Conservation (phyloP, 2,113 vertebrate species). For the Notothenia coriiceps region DNA sequence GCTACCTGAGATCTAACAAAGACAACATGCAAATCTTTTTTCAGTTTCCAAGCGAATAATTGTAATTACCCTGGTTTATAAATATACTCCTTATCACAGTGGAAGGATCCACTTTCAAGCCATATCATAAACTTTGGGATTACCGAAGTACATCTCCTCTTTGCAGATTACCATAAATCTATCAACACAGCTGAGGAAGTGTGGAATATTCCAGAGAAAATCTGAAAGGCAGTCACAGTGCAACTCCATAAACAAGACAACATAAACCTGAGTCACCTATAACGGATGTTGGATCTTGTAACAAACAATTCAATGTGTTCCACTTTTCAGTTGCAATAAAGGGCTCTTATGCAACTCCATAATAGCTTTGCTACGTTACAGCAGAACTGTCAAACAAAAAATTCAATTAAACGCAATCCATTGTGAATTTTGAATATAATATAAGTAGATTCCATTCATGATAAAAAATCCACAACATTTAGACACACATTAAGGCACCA, state of each 20-base stretch:
- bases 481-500: background rate
- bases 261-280: slow-evolving; percentile 14
- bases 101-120: slow-evolving; percentile 32
- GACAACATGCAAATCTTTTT: background rate
- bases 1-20: slow-evolving; percentile 32
- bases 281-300: slow-evolving; percentile 13
- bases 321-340: slow-evolving; percentile 1
- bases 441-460: background rate
- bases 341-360: background rate
- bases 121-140: slow-evolving; percentile 54
- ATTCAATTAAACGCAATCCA: slow-evolving; percentile 25
- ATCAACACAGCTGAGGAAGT: background rate
- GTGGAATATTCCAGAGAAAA: background rate
- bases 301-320: background rate
- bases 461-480: background rate
- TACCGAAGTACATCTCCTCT: slow-evolving; percentile 22
- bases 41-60: slow-evolving; percentile 9
- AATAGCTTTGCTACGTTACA: background rate
- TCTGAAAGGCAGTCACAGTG: background rate
- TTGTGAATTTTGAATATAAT: slow-evolving; percentile 16
- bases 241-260: background rate
- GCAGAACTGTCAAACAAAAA: slow-evolving; percentile 18
- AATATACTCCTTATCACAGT: slow-evolving; percentile 44
- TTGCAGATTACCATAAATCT: slow-evolving; percentile 52
- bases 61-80: slow-evolving; percentile 53